phyloP scores from a whole-genome alignment of 2,888 invertebrate species.

The Cheiracanthium punctorium region DNA sequence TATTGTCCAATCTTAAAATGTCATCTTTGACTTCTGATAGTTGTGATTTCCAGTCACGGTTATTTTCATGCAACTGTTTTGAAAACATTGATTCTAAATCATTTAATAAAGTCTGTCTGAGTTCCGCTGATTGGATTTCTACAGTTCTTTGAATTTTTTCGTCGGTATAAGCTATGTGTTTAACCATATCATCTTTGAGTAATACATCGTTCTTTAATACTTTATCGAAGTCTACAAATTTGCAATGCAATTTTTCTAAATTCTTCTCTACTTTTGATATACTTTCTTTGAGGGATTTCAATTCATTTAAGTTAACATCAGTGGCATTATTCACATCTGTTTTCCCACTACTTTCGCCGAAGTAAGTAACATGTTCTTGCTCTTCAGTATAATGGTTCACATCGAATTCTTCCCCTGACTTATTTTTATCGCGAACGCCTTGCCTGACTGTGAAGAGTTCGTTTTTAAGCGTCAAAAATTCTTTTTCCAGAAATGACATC shows the following conservation, averaged over 20 bases:
- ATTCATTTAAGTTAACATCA: background rate
- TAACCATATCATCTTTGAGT: background rate
- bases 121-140: background rate
- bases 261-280: background rate
- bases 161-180: background rate
- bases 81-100: slow-evolving; percentile 17
- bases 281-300: background rate
- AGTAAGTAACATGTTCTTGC: background rate
- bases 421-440: background rate
- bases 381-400: no score
- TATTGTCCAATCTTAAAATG: background rate
- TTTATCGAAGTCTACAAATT: slow-evolving; percentile 27
- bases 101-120: background rate
- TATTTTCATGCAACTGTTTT: background rate
- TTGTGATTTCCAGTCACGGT: slow-evolving; percentile 5
- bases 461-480: slow-evolving; percentile 23
- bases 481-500: background rate
- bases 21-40: slow-evolving; percentile 14
- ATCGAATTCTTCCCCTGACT: no score
- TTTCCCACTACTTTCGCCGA: background rate
- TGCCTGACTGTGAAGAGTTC: slow-evolving; percentile 30
- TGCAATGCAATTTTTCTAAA: background rate
- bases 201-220: background rate
- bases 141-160: background rate
- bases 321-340: background rate